Conservation (phyloP, 2,888 invertebrate species). For the Hypomecis atomaria region DNA sequence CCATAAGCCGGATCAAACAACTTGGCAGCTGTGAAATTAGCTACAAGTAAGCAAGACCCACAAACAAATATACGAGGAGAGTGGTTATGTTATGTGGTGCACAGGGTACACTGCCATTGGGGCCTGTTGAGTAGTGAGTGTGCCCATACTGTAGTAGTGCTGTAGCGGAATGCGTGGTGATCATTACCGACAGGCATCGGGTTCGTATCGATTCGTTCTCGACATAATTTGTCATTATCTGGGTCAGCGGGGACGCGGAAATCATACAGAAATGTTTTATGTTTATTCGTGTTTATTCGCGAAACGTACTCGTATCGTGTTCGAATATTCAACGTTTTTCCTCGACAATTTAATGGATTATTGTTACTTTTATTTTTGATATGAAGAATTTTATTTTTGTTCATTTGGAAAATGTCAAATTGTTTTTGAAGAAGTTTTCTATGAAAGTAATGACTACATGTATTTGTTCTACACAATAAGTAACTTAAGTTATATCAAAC, state of each 20-base stretch:
- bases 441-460: too few relatives aligned
- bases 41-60: too few relatives aligned
- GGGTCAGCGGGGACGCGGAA: conserved; percentile 37
- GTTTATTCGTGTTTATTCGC: conserved; percentile 7
- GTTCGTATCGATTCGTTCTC: conserved; percentile 37
- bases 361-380: neutral
- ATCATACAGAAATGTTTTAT: conserved; percentile 27
- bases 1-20: too few relatives aligned
- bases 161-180: conserved; percentile 25
- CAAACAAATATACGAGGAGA: too few relatives aligned
- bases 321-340: conserved; percentile 10
- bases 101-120: too few relatives aligned
- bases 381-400: neutral
- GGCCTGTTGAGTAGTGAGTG: too few relatives aligned
- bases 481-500: too few relatives aligned
- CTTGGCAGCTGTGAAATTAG: too few relatives aligned
- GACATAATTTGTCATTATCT: conserved; percentile 41
- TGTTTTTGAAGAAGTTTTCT: too few relatives aligned
- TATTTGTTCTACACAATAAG: too few relatives aligned
- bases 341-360: neutral
- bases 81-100: too few relatives aligned
- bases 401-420: neutral
- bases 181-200: conserved; percentile 39
- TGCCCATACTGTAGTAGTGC: neutral
- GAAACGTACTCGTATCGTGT: conserved; percentile 1